These are phyloP conservation scores for Cephus runcator DNA, from an alignment of 2,888 invertebrate species.

Conservation along the genomic window DNA sequence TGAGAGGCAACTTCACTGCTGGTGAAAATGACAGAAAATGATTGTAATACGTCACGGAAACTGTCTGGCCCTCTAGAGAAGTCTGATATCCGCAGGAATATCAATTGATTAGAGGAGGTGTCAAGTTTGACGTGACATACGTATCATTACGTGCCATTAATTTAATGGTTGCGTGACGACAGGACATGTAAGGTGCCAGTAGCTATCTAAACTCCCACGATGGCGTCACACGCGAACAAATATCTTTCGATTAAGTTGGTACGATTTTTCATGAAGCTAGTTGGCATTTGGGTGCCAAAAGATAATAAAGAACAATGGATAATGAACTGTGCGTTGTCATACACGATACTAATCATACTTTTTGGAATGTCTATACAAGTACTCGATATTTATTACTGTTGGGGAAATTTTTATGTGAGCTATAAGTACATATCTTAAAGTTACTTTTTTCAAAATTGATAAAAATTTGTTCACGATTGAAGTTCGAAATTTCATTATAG, in stretches of 20 bases:
- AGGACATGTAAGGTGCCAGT: background rate
- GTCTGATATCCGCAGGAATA: background rate
- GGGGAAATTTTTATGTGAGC: slow-evolving; percentile 39
- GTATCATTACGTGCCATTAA: slow-evolving; percentile 19
- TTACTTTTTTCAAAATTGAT: background rate
- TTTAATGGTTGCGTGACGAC: slow-evolving; percentile 10
- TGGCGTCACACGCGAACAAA: background rate
- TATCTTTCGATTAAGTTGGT: slow-evolving; percentile 28
- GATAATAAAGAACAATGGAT: slow-evolving; percentile 20
- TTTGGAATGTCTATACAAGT: slow-evolving; percentile 20
- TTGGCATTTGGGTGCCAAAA: slow-evolving; percentile 38
- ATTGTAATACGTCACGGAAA: background rate
- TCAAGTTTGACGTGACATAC: slow-evolving; percentile 23
- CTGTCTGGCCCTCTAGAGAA: background rate
- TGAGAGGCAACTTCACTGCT: background rate
- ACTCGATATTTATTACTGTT: slow-evolving; percentile 34
- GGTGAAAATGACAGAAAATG: background rate
- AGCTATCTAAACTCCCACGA: too few species aligned
- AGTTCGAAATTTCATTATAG: slow-evolving; percentile 24
- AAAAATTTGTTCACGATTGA: too few species aligned
- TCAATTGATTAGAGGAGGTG: slow-evolving; percentile 13
- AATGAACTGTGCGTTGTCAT: slow-evolving; percentile 25
- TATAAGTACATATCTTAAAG: background rate
- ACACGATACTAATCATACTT: slow-evolving; percentile 22
- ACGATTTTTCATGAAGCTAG: slow-evolving; percentile 35